Base-by-base conservation (phyloP, 2,113 vertebrate genomes). In the Tenebrosternarchus preto region DNA sequence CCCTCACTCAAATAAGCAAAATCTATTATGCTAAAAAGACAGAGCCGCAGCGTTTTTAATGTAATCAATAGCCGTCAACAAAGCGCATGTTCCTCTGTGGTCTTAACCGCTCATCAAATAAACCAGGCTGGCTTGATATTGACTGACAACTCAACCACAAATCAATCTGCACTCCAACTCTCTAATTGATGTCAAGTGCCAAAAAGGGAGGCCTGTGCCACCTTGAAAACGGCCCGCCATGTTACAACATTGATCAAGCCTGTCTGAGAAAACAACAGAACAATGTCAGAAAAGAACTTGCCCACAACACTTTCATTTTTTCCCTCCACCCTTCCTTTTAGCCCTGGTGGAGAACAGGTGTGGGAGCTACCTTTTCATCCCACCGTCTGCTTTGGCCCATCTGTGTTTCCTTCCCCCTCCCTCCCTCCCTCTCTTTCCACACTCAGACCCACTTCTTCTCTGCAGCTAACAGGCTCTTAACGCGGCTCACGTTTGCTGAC, bases 291-390 rank as follows among this genome's bases (percentile, higher is more conserved):
- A 36, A 11, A 46, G 11, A 46, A 46, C 5, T 11, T 50, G 43
- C 43, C 43, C 43, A 50, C 9, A 12, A 50, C 15, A 12, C 43
- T 50, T 50, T 50, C 12, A 12, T 12, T 50, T 50, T 50, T 50
- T 50, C 15, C 15, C 43, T 50, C 43, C 43, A 2, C 15, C 43
- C 43, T 50, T 50, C 43, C 2, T 59, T 73, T 3, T 55, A 22
- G 60, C 20, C n/a, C 63, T 71, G 66, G 73, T 43, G 9, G 68
- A 63, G 77, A 82, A 66, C 80, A 77, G 80, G 80, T 82, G 80
- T 60, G 55, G 39, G 80, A 81, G 61, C 63, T 77, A 82, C 80
- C 57, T 77, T 81, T 84, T 81, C 63, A 81, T 78, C 75, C 68
- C 73, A 22, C 63, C 69, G 31, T 84, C 79, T 78, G 79, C 75